Evolutionary conservation across 1,140 invertebrate genomes (phyloP), one percentile per base, ranked within the genome.

Genomic region (Dysdera silvatica): DNA sequence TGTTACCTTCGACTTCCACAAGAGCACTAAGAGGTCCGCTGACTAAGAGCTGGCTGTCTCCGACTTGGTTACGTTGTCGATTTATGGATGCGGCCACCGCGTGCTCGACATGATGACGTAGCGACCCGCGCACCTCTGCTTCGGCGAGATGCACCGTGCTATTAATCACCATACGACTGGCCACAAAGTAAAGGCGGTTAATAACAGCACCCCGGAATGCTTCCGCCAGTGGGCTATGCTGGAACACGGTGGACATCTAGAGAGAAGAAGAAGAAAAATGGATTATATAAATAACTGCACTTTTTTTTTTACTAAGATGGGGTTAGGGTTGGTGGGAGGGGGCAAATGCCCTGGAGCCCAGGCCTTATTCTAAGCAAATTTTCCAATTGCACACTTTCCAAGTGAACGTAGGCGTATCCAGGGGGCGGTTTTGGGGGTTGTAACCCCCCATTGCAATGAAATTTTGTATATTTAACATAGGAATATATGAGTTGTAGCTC

Each of bases 31-130:
- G 80, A 0, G 85, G 85, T 18, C 83, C 84, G 60, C 89, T 88
- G 0, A 93, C 89, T 78, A 83, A 91, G 0, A 94, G 76, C 1
- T 85, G 87, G 23, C 88, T 90, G 40, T 87, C 84, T 1, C 90
- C 91, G 31, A 94, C 84, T 71, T 91, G 91, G 72, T 92, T 91
- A 67, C 86, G 85, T 16, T 87, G 77, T 20, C 49, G 60, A 41
- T 26, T 61, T 41, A 66, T 60, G 6, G 64, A 57, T 14, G 87
- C 77, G 59, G 88, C 82, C 43, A 94, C 86, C 10, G 89, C 87
- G 5, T 88, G 87, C n/a, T 89, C 72, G 32, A 94, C 74, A 71
- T 63, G 61, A 28, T 63, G 61, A 4, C 61, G 35, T 4, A 63
- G 32, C 1, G 61, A 63, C 2, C 61, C 61, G 14, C 61, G 6